Conservation (phyloP, 1,140 invertebrate genomes). For the Nomia melanderi region DNA sequence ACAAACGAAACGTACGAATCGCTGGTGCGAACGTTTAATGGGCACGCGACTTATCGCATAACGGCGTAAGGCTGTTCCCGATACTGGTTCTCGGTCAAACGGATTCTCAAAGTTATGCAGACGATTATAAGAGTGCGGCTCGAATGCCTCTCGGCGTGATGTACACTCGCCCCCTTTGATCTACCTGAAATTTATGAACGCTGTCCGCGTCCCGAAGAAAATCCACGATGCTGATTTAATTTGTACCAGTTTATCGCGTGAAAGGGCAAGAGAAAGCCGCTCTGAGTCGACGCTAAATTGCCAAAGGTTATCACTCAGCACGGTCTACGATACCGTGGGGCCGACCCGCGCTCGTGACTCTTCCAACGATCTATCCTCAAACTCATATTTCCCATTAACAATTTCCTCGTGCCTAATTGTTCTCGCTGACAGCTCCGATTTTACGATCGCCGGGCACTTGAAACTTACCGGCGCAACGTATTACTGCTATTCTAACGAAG, state of each 20-base stretch:
- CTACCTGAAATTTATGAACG: constrained; percentile 74
- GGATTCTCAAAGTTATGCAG: constrained; percentile 77
- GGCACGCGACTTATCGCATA: constrained; percentile 79
- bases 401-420: constrained; percentile 10
- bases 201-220: constrained; percentile 53
- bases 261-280: background rate
- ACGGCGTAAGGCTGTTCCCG: constrained; percentile 78
- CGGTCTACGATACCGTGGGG: constrained; percentile 10
- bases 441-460: constrained; percentile 1
- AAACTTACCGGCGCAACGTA: background rate
- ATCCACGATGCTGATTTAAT: constrained; percentile 61
- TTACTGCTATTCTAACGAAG: background rate
- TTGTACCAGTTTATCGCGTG: constrained; percentile 59
- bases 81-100: constrained; percentile 80
- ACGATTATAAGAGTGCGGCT: constrained; percentile 75
- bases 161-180: constrained; percentile 66
- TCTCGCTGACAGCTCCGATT: constrained; percentile 17
- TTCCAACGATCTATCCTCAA: background rate
- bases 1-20: constrained; percentile 51
- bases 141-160: constrained; percentile 66
- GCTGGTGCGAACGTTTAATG: constrained; percentile 70
- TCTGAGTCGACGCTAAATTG: constrained; percentile 34
- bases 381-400: constrained; percentile 13
- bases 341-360: constrained; percentile 13
- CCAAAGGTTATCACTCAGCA: constrained; percentile 37